A percentile compares a stretch with the other conserved stretches of the same genome.
phyloP scores from a whole-genome alignment of 2,888 invertebrate genomes.

The Archips xylosteana region DNA sequence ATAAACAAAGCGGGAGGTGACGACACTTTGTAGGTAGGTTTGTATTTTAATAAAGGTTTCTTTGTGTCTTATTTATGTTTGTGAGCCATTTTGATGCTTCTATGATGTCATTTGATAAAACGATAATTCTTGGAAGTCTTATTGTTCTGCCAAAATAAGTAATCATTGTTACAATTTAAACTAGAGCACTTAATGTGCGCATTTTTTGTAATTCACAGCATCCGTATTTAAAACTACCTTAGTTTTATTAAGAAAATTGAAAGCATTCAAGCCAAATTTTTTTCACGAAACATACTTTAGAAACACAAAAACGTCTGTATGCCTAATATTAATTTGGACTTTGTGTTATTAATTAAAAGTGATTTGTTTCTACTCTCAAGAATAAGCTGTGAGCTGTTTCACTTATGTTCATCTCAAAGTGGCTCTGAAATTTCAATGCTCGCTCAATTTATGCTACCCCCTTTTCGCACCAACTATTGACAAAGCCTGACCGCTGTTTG shows the following conservation, averaged over 20 bases:
- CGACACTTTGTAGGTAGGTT: conserved; percentile 21
- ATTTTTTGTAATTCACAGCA: too few relatives aligned
- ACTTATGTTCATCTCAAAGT: neutral
- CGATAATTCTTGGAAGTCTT: neutral
- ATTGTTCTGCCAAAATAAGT: neutral
- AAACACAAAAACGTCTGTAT: too few relatives aligned
- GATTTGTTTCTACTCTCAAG: neutral
- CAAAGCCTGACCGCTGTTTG: conserved; percentile 42
- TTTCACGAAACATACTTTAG: too few relatives aligned
- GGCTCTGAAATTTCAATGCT: conserved; percentile 23
- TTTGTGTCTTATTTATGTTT: conserved; percentile 1
- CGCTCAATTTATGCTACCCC: conserved; percentile 29
- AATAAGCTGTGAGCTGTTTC: neutral
- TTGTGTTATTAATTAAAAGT: neutral
- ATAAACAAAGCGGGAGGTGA: conserved; percentile 46
- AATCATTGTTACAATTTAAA: neutral
- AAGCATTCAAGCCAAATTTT: too few relatives aligned
- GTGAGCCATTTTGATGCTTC: neutral
- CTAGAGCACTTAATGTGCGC: too few relatives aligned
- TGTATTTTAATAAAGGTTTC: conserved; percentile 6
- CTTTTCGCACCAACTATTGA: conserved; percentile 34
- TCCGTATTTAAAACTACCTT: too few relatives aligned
- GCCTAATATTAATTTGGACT: too few relatives aligned
- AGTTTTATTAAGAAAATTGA: too few relatives aligned
- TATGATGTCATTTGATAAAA: neutral